Base-by-base conservation (phyloP, 2,888 invertebrate genomes). In the Sipunculus nudus region DNA sequence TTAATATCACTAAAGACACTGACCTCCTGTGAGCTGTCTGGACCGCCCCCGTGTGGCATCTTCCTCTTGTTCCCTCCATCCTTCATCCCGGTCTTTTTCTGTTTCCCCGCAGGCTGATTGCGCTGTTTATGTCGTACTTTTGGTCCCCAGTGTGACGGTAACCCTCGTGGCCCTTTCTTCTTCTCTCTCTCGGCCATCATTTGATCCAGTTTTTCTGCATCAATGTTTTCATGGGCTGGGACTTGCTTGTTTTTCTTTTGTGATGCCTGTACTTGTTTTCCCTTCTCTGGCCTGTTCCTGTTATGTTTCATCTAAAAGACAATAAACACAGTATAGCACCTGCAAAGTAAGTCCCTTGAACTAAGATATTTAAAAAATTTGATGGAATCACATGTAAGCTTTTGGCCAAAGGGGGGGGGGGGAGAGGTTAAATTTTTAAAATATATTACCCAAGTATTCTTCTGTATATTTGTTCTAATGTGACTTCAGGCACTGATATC, bases 111-210 rank as follows among this genome's bases (percentile, higher is more conserved):
- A 23, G 46, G 26, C 43, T 25, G 8, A 19, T 6, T 6, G 21
- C 65, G 46, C 2, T 69, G 35, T 47, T 75, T 76, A 68, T 81
- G 80, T 16, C 81, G 66, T 5, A 79, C 65, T 64, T 81, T 81
- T 21, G 79, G 76, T 2, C 81, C 81, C 68, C 72, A 75, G 60
- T 80, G 80, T 19, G 74, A 73, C 13, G 80, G 79, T 48, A 81
- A 59, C 19, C 77, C 77, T 63, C 68, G 62, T 5, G 8, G 31
- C 10, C 29, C 48, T 48, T 19, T 48, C 48, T 31, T n/a, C n/a
- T n/a, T 48, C 48, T 10, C 32, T 32, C 19, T 32, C 48, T 29
- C n/a, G 16, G 46, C 46, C 5, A 46, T 16, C 5, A 46, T 46
- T 23, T 46, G 25, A n/a, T 16, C 16, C 3, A 46, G 16, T 28